Evolutionary conservation across 2,113 vertebrate genomes (phyloP), one percentile per base, ranked within the genome.

Genomic region (Noturus placidus): DNA sequence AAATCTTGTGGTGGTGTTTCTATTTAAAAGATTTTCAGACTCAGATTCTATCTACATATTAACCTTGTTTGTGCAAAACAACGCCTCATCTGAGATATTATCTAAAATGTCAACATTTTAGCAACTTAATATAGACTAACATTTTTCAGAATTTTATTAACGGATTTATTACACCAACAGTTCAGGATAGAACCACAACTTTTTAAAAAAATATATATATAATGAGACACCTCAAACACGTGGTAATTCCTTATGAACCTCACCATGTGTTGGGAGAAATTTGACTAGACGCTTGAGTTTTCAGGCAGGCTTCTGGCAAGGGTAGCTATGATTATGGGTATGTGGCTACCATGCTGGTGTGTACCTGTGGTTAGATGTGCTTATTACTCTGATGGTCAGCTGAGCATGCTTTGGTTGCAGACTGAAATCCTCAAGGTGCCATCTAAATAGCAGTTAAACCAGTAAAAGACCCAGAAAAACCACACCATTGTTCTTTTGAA

Each of bases 321-420:
- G 77, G 33, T 65, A 84, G 46, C 92, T 92, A 90, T 94, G 67
- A 94, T 95, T 93, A 90, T 89, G 90, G 91, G 80, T 87, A 91
- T 92, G 91, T 92, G 87, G 92, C 90, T 90, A 89, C 69, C 61
- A 85, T 86, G 88, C 80, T 92, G 92, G 92, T 93, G 85, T 90
- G 88, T 88, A 87, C 79, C 69, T 83, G 89, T 27, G 87, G 90
- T 79, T 85, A 87, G 67, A 86, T 93, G 92, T 91, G 92, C 88
- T 89, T 83, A 86, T 87, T 80, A 90, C 67, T 72, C 33, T 13
- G 69, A 82, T 87, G 85, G 88, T 80, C 9, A 88, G 87, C 84
- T 89, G 83, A 79, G 85, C 15, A 63, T 87, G 80, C 52, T 89
- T 85, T 92, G 83, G 89, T 89, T 93, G 91, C 92, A 87, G 91